Base-by-base conservation (phyloP, 1,140 invertebrate species). In the Contarinia nasturtii region DNA sequence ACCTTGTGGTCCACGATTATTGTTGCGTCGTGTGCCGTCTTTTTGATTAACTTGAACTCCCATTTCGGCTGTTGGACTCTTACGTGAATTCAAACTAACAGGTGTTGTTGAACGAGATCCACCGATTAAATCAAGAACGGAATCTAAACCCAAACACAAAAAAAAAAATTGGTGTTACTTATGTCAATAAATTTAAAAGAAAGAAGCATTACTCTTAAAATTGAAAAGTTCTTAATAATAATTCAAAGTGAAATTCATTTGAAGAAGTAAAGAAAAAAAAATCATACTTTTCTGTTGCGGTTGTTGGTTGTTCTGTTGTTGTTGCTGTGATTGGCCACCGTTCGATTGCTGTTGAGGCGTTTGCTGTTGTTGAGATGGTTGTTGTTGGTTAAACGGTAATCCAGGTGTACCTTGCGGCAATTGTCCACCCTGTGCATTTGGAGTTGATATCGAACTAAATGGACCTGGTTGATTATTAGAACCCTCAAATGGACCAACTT, bases 11-110 rank as follows among this genome's bases (percentile, higher is more conserved):
- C 51, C 49, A 37, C 51, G 52, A 36, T 64, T 48, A 52, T 52
- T 54, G 51, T 47, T 40, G 44, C 37, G 44, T 49, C 48, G 52
- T 52, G 53, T 36, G 54, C 56, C 38, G 53, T 54, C 2, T 22
- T 33, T 4, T 49, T 65, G 58, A 57, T 57, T 61, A 54, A 75
- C 74, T 65, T 91, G 86, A 45, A 79, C 79, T 49, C 79, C 76
- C 59, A 87, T 80, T 63, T 92, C 87, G 48, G 77, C 75, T 4
- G 85, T 86, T 37, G 85, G 82, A 52, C 84, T 83, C 65, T 86
- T 80, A 57, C 79, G 69, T 36, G 77, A 71, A 45, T 78, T 58
- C 48, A 77, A 63, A 46, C 75, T 73, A 22, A 77, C 79, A 33
- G 81, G 81, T 12, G 84, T 87, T 36, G 80, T 80, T 34, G 82